phyloP scores from a whole-genome alignment of 2,888 invertebrate species.

The Eristalinus aeneus region DNA sequence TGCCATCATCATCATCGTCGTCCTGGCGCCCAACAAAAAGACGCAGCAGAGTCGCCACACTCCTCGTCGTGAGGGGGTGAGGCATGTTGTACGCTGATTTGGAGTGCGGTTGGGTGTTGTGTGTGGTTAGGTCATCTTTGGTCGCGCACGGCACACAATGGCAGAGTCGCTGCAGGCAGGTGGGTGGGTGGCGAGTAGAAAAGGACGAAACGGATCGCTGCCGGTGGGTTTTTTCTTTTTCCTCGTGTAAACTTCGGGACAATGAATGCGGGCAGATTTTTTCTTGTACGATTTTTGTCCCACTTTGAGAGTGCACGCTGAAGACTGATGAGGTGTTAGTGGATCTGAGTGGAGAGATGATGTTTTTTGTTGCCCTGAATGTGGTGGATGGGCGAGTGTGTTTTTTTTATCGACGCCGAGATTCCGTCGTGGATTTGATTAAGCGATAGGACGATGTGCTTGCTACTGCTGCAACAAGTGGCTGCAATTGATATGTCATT shows the following conservation, averaged over 20 bases:
- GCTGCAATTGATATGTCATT: constrained; percentile 71
- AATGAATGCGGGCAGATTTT: constrained; percentile 54
- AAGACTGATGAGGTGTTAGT: constrained; percentile 70
- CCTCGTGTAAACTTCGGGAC: constrained; percentile 56
- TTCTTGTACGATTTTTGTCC: constrained; percentile 71
- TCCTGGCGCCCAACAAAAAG: constrained; percentile 59
- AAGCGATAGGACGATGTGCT: constrained; percentile 66
- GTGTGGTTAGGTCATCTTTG: constrained; percentile 70
- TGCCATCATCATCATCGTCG: constrained; percentile 63
- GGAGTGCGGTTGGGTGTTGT: constrained; percentile 62
- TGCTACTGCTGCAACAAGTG: constrained; percentile 59
- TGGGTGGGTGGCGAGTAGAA: background rate
- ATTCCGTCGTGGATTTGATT: constrained; percentile 70
- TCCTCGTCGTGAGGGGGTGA: background rate
- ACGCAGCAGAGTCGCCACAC: constrained; percentile 56
- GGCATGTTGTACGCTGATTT: constrained; percentile 15
- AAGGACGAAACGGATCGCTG: constrained; percentile 18
- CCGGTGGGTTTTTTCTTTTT: constrained; percentile 56
- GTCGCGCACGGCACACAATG: constrained; percentile 56
- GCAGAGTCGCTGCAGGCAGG: constrained; percentile 14
- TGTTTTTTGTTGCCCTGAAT: constrained; percentile 10
- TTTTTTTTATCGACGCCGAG: constrained; percentile 65
- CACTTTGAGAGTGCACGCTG: constrained; percentile 58
- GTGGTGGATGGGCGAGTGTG: background rate
- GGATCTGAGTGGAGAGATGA: constrained; percentile 49